Evolutionary conservation across 2,888 invertebrate genomes (phyloP), one percentile per base, ranked within the genome.

Genomic region (Catonia carolina): DNA sequence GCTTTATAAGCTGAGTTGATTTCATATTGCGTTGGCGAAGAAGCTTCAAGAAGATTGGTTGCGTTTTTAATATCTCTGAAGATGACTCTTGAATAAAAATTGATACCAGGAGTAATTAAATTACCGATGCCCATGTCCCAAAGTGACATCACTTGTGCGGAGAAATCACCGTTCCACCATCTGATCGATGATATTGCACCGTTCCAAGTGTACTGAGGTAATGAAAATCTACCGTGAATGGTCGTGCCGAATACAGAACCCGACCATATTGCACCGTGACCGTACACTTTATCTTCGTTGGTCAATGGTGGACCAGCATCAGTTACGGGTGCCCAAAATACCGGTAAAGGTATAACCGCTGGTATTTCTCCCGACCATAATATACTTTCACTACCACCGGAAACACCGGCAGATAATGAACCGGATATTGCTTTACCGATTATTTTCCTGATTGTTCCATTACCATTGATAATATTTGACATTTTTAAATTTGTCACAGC

Each of bases 321-420:
- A 10, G 15, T 20, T 22, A 23, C 41, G 10, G 56, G 56, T 27
- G 55, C 61, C 58, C 56, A 63, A 37, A 61, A 62, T 22, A 63
- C 49, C 8, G 64, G 64, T 15, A 61, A 36, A 14, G 58, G 47
- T 36, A 64, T 60, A 10, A 35, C 56, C n/a, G 53, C 52, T 2
- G 63, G 63, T 8, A 64, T 41, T 14, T 33, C 37, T 41, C 64
- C 64, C n/a, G 61, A 60, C 64, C 64, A 64, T 8, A 62, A 20
- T 2, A 56, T 63, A 49, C 22, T 54, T 8, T 58, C 37, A 18
- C 47, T 51, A 4, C 58, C 60, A 50, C 58, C 41, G n/a, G 45
- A 37, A 22, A 33, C 36, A 14, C 51, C 51, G 35, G 51, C 55
- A 33, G 47, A 50, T 12, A 63, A 49, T 56, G 55, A 58, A 17